Conservation (phyloP, 2,888 invertebrate species). For the Andrena camellia region DNA sequence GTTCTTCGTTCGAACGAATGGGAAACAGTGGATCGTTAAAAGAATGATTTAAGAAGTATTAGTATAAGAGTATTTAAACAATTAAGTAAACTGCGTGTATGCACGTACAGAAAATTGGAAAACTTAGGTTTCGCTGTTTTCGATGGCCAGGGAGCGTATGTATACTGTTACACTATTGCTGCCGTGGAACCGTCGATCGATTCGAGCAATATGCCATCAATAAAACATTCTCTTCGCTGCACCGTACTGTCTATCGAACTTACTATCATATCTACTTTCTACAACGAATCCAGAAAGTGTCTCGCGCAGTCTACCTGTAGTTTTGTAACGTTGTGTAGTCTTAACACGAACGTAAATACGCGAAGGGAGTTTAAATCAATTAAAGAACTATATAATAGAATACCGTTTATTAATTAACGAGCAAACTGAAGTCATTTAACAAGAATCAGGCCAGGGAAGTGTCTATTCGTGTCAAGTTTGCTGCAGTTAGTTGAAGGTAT, state of each 20-base stretch:
- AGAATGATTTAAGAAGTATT: neutral
- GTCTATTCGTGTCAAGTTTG: too few relatives aligned
- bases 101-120: neutral
- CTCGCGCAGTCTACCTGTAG: neutral
- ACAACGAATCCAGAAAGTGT: neutral
- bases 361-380: too few relatives aligned
- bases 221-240: conserved; percentile 62
- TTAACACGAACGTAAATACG: neutral
- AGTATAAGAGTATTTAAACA: neutral
- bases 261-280: neutral
- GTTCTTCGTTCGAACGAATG: neutral
- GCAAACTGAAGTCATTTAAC: too few relatives aligned
- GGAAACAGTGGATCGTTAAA: too few relatives aligned
- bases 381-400: too few relatives aligned
- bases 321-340: neutral
- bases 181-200: conserved; percentile 59
- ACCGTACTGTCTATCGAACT: conserved; percentile 44
- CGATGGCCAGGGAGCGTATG: conserved; percentile 9
- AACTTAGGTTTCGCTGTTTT: conserved; percentile 26
- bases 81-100: neutral
- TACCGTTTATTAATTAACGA: too few relatives aligned
- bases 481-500: too few relatives aligned
- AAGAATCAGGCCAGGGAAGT: too few relatives aligned
- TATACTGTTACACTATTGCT: conserved; percentile 46
- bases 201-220: conserved; percentile 69